Percentiles rank a stretch among this genome's conserved stretches.
Conservation (phyloP, 2,797 vertebrate genomes). For the Gymnoscopelus microlampas region DNA sequence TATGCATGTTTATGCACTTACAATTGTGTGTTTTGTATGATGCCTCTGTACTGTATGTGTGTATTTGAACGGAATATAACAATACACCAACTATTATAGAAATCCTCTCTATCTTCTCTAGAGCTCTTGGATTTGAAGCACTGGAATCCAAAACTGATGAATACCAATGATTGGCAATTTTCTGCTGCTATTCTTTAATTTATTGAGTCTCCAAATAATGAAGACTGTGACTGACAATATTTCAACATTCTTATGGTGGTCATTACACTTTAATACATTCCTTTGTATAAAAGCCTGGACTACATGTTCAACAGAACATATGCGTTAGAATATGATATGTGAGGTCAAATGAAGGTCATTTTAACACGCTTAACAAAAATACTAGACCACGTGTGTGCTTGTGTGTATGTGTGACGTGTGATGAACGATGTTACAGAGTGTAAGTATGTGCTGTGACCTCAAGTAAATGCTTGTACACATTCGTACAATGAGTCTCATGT, state of each 20-base stretch:
- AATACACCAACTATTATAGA: background rate
- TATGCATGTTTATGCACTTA: background rate
- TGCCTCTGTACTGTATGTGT: no score
- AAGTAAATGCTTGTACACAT: background rate
- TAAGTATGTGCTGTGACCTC: background rate
- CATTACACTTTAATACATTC: background rate
- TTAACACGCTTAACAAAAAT: slow-evolving; percentile 3
- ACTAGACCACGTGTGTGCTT: background rate
- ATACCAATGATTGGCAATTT: background rate
- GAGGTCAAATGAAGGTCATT: slow-evolving; percentile 22
- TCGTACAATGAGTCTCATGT: no score
- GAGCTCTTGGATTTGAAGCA: background rate
- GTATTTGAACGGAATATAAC: background rate
- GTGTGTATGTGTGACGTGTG: background rate
- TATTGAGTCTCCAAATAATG: background rate
- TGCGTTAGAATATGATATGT: slow-evolving; percentile 5
- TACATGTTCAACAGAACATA: background rate
- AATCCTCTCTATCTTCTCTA: background rate
- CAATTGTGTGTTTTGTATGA: background rate
- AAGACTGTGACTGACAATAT: background rate
- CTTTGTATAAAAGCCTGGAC: background rate
- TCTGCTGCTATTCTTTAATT: background rate
- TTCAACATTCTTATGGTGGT: background rate
- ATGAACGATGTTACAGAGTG: background rate
- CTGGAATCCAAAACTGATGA: no score